Evolutionary conservation across 2,888 invertebrate species (phyloP).

Genomic region (Lasius fuliginosus): DNA sequence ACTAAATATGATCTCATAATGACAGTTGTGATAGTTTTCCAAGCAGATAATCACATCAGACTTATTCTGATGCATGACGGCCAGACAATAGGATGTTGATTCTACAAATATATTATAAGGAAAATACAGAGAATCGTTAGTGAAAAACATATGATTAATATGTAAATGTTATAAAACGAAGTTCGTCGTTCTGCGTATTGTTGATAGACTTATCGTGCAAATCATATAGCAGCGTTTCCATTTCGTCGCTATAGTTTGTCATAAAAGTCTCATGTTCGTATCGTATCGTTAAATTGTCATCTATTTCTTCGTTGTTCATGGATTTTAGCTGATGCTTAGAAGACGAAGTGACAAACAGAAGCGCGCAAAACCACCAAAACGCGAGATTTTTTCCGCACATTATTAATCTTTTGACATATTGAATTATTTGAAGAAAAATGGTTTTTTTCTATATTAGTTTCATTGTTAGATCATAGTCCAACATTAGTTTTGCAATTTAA

Average conservation of each 20-base stretch:
- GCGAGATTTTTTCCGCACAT: not conserved
- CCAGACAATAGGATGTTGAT: conserved; percentile 73
- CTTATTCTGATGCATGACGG: not conserved
- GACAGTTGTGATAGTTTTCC: not conserved
- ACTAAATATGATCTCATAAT: too few relatives aligned
- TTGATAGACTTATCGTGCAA: too few relatives aligned
- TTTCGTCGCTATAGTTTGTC: too few relatives aligned
- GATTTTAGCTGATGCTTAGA: not conserved
- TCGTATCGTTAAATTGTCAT: too few relatives aligned
- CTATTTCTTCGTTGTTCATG: too few relatives aligned
- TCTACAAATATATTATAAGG: not conserved
- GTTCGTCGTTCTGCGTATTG: too few relatives aligned
- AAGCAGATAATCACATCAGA: conserved; percentile 73
- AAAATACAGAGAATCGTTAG: conserved; percentile 75
- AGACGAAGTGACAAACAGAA: not conserved
- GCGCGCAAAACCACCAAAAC: not conserved
- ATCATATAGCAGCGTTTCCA: too few relatives aligned
- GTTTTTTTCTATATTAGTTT: not conserved
- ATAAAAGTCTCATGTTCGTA: too few relatives aligned
- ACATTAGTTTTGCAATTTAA: too few relatives aligned
- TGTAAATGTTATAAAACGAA: too few relatives aligned
- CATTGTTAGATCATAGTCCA: too few relatives aligned
- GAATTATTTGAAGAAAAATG: not conserved
- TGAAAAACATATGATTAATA: conserved; percentile 46
- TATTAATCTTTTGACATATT: not conserved